Base-by-base conservation (phyloP, 2,888 invertebrate genomes). In the Proisotoma minuta region DNA sequence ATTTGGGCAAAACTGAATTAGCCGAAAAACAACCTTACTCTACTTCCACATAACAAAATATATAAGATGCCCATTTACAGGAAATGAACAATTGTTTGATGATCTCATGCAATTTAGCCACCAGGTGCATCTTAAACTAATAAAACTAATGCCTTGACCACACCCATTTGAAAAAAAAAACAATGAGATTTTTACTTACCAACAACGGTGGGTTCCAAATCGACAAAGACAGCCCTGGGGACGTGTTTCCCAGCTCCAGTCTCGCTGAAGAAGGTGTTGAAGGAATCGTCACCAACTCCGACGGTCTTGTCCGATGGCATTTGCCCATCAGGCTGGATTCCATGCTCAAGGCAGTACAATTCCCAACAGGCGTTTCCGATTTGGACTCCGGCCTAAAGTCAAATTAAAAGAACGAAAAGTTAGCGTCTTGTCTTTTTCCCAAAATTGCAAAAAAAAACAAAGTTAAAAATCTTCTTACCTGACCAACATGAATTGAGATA, bases 341-440 rank as follows among this genome's bases (percentile, higher is more conserved):
- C 74, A 74, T 50, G 90, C 78, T 90, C 90, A 47, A 89, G 80
- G 76, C 89, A 87, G 78, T 88, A 90, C 52, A 90, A 79, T 78
- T 90, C 89, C 90, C 90, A 90, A 76, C 89, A 88, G 56, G 88
- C 84, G 75, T 88, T 89, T 53, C 90, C 90, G 78, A 90, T 90
- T 81, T 90, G 54, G 24, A 54, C 54, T 22, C 54, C 54, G n/a
- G 54, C 54, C 23, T n/a, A n/a, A n/a, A n/a, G n/a, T n/a, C n/a
- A n/a, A n/a, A n/a, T n/a, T n/a, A n/a, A n/a, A n/a, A n/a, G n/a
- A n/a, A n/a, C n/a, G n/a, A n/a, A n/a, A n/a, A n/a, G n/a, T n/a
- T n/a, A n/a, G n/a, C n/a, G n/a, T n/a, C n/a, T n/a, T n/a, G n/a
- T n/a, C n/a, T n/a, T n/a, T n/a, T n/a, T n/a, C n/a, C n/a, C n/a